phyloP scores from a whole-genome alignment of 2,113 vertebrate species.

The Cynopterus brachyotis region DNA sequence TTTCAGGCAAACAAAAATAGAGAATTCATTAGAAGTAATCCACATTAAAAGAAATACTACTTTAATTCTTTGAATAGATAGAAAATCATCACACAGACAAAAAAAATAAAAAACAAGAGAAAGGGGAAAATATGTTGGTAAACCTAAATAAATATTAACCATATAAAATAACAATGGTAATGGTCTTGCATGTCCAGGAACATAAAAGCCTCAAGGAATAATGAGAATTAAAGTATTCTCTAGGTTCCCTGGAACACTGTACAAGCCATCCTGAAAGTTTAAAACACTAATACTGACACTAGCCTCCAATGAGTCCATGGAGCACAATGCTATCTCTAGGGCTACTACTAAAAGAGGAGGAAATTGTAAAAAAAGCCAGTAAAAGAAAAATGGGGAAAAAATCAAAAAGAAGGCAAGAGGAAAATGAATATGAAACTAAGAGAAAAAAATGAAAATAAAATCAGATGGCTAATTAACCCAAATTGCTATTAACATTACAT shows the following conservation, averaged over 20 bases:
- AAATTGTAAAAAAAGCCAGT: neutral
- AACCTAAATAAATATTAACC: neutral
- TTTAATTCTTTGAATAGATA: neutral
- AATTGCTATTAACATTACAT: neutral
- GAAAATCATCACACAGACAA: neutral
- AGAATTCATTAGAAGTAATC: neutral
- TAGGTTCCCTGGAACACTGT: neutral
- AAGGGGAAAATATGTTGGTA: neutral
- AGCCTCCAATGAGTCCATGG: neutral
- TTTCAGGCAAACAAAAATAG: neutral
- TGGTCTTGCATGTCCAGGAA: neutral
- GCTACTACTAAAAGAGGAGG: neutral
- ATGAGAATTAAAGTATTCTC: neutral
- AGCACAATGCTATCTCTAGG: neutral
- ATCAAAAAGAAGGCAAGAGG: neutral
- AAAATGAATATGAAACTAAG: neutral
- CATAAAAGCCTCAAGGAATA: neutral
- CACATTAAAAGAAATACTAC: conserved; percentile 9
- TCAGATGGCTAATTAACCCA: neutral
- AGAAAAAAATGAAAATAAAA: neutral
- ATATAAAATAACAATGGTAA: neutral
- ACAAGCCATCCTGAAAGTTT: neutral
- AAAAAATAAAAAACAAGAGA: neutral
- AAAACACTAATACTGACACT: neutral
- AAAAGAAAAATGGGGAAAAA: neutral